Evolutionary conservation across 2,797 vertebrate species (phyloP), one percentile per base, ranked within the genome.

Genomic region (Channallabes apus): DNA sequence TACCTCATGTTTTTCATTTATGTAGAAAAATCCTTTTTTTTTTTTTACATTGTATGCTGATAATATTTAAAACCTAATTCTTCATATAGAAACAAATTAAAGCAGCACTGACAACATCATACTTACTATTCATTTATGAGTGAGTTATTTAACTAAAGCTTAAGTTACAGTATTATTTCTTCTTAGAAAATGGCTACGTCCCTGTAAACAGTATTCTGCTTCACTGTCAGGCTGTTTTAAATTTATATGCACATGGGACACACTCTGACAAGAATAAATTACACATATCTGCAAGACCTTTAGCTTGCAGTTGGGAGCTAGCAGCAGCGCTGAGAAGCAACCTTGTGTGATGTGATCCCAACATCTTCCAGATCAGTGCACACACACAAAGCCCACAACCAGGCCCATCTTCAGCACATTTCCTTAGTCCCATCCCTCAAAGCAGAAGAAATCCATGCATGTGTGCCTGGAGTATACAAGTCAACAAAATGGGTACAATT

Each of bases 151-250:
- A 87, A 83, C 73, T 79, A 77, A 83, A 82, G 69, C 84, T 87
- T 72, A 75, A 68, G 51, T 73, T 80, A 73, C 22, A 67, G 72
- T 79, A 83, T 84, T 84, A 85, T 84, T 84, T 77, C 67, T 64
- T 81, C 83, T 58, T 62, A 75, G 58, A 84, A 78, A 84, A 58
- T 62, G 32, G 29, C 72, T 81, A 64, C 59, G 87, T 82, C 88
- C 88, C 51, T n/a, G 76, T 90, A 87, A 91, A 90, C 86, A 89
- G 56, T 61, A 87, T 90, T 90, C 88, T 90, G 86, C 89, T 92
- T 91, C 88, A 88, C 90, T 93, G 92, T 91, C 92, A 91, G 90
- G 89, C 89, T 89, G 86, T 89, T 94, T 94, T 94, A 92, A 92
- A 94, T 93, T 91, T 87, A 90, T 88, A 90, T 89, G 89, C 88